phyloP scores from a whole-genome alignment of 37 sponge, comb jelly and placozoan species.

The Tethya wilhelma region DNA sequence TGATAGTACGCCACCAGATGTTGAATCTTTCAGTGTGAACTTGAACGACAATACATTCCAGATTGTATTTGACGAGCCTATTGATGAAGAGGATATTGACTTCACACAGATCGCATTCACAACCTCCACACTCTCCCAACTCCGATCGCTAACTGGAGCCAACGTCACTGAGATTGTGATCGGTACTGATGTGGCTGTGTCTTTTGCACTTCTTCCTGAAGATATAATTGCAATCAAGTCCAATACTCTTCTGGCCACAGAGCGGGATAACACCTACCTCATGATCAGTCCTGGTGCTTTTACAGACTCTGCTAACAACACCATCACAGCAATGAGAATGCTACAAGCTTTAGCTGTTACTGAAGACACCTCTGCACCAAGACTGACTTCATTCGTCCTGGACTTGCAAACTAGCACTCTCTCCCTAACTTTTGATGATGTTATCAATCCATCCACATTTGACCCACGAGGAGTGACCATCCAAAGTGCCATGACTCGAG shows the following conservation, averaged over 20 bases:
- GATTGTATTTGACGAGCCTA: slow-evolving; percentile 78
- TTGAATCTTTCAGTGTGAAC: slow-evolving; percentile 66
- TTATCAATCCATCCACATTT: slow-evolving; percentile 71
- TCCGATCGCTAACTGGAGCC: slow-evolving; percentile 47
- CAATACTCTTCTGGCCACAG: slow-evolving; percentile 18
- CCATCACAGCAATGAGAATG: background rate
- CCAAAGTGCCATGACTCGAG: slow-evolving; percentile 49
- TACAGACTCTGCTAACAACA: slow-evolving; percentile 54
- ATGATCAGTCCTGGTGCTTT: slow-evolving; percentile 32
- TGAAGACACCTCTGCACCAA: slow-evolving; percentile 65
- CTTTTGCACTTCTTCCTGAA: slow-evolving; percentile 37
- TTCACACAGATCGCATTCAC: slow-evolving; percentile 37
- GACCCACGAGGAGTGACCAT: slow-evolving; percentile 85
- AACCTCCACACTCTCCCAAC: slow-evolving; percentile 8
- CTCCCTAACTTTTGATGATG: slow-evolving; percentile 83
- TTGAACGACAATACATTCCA: slow-evolving; percentile 50
- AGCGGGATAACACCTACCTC: slow-evolving; percentile 37
- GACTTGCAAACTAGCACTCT: slow-evolving; percentile 59
- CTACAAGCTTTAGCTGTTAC: slow-evolving; percentile 33
- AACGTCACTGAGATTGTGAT: slow-evolving; percentile 21
- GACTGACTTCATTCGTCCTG: slow-evolving; percentile 59
- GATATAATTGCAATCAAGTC: slow-evolving; percentile 70
- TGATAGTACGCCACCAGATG: slow-evolving; percentile 71
- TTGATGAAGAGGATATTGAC: slow-evolving; percentile 52
- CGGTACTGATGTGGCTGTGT: slow-evolving; percentile 25